Base-by-base conservation (phyloP, 1,140 invertebrate genomes). In the Lepidurus arcticus region DNA sequence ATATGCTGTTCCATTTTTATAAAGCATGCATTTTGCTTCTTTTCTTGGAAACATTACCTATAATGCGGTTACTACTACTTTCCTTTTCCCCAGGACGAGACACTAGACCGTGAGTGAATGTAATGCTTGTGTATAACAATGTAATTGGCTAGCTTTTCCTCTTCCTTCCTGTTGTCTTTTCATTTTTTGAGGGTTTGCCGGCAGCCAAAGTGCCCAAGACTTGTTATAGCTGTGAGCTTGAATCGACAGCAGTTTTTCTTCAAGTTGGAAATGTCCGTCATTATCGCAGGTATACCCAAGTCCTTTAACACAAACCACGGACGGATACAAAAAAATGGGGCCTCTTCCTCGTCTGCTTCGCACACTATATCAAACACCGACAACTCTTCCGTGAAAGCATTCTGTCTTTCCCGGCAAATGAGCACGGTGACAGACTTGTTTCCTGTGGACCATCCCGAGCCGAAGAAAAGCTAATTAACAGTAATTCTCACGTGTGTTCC, bases 401-500 rank as follows among this genome's bases (percentile, higher is more conserved):
- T 21, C 21, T 65, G 6, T 13, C 53, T 21, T 65, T 65, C 6
- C 1, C n/a, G 53, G 9, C 53, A 65, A 65, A 65, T 65, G 53
- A 65, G 53, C 53, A 65, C 21, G 53, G 53, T 65, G 53, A 65
- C 53, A 65, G 53, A 65, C 53, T 65, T n/a, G 53, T 65, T 65
- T 65, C 53, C 53, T 65, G 8, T 3, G 53, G 53, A 65, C 7
- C 53, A n/a, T 7, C 13, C 21, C 53, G 53, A 65, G 21, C 53
- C 16, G 7, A 21, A 65, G 21, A 65, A 65, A 65, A 65, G 53
- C 16, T 65, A 65, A 65, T 65, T 65, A 65, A 21, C 53, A 65
- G 16, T 65, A 65, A 65, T 65, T 65, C 53, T 65, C n/a, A 65
- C 53, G 53, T 65, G 53, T 65, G 53, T 65, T 65, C 53, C 53